Base-by-base conservation (phyloP, 2,797 vertebrate genomes). In the Onychomys leucogaster region DNA sequence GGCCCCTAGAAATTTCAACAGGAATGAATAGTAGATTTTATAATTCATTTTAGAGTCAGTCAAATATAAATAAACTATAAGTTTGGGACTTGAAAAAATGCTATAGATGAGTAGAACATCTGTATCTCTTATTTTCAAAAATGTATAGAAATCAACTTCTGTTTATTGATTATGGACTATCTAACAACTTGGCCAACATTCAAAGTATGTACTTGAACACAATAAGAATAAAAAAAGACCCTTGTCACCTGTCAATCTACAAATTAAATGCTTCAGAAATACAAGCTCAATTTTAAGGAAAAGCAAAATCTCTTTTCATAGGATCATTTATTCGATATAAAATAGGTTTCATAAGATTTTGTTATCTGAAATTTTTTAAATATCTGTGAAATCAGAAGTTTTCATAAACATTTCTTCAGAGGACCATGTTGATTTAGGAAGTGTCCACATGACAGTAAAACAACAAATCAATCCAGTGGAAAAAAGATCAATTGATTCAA, bases 401-500 rank as follows among this genome's bases (percentile, higher is more conserved):
- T 95, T 94, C 61, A 94, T 88, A 94, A 96, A 91, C 11, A 81
- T 8, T 13, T 78, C 46, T 65, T n/a, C 41, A 76, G 61, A 87
- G 27, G 52, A 37, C 86, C 41, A 41, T 89, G 92, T 97, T 97
- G 97, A 95, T 93, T 97, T 97, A 97, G 94, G 65, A 96, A 93
- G 94, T 86, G 77, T 93, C 90, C 92, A 96, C 95, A 95, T 94
- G 95, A 95, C 88, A 80, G 95, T 85, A 86, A 97, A 97, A 95
- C 84, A 96, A 89, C 90, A 67, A 97, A 97, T 98, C 97, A 97
- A 96, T 98, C 97, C 81, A 90, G 89, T 61, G 37, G 25, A 59
- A 76, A 93, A 92, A 97, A 96, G 97, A 97, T 98, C 97, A 97
- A 98, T 98, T 90, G 95, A 96, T 94, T 98, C 97, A 97, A 97